Percentiles rank a stretch among this genome's conserved stretches.
phyloP scores from a whole-genome alignment of 2,888 invertebrate species.

The Philhelius pedissequus region DNA sequence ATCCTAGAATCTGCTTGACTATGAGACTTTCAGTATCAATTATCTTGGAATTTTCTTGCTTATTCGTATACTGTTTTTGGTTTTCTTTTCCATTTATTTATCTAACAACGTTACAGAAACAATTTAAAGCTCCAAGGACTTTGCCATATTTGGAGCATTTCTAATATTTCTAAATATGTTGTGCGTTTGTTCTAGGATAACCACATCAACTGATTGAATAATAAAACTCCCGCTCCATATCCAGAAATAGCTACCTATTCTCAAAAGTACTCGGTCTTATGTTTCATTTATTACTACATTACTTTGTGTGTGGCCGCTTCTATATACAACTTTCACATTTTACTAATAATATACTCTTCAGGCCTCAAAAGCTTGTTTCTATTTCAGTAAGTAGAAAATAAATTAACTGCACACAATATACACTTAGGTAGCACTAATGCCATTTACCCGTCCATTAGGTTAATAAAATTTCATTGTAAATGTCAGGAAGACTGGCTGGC shows the following conservation, averaged over 20 bases:
- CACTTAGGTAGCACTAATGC: conserved; percentile 56
- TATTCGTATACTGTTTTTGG: too few relatives aligned
- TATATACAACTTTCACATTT: conserved; percentile 14
- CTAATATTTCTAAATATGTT: not conserved
- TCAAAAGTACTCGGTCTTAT: not conserved
- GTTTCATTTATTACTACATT: conserved; percentile 19
- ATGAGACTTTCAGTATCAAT: too few relatives aligned
- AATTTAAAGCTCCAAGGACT: not conserved
- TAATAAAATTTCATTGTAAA: conserved; percentile 71
- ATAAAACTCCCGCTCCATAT: conserved; percentile 6
- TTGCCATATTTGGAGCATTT: not conserved
- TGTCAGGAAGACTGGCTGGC: conserved; percentile 57
- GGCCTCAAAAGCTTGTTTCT: conserved; percentile 16
- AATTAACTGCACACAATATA: conserved; percentile 46
- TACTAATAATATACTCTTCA: conserved; percentile 14
- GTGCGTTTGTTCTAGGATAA: not conserved
- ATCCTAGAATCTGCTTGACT: too few relatives aligned
- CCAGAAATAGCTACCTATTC: not conserved
- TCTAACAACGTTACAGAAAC: not conserved
- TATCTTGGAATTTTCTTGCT: too few relatives aligned
- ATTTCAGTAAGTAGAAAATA: conserved; percentile 33
- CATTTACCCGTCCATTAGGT: conserved; percentile 71
- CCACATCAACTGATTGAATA: conserved; percentile 11
- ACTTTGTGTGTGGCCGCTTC: not conserved
- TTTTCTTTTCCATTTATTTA: not conserved